Base-by-base conservation (phyloP, 2,113 vertebrate genomes). In the Porphyrio hochstetteri region DNA sequence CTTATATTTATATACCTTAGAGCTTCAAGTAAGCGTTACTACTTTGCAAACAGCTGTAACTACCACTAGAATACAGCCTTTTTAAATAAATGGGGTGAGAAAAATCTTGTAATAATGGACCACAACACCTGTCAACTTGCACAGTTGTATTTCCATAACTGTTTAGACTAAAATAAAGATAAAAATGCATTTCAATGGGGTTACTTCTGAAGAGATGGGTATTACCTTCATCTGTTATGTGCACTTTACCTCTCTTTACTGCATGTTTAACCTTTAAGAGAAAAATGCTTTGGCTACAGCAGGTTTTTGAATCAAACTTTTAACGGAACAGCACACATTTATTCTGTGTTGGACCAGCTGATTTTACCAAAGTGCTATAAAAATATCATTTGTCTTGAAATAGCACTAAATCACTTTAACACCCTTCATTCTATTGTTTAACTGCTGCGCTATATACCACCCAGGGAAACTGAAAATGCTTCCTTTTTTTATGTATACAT, bases 341-440 rank as follows among this genome's bases (percentile, higher is more conserved):
- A 74, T 89, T 76, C 27, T 88, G 35, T 84, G n/a, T 48, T 56
- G 46, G 80, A 72, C 50, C n/a, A 92, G 20, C 23, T 84, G 56
- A 69, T 94, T 92, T 93, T 87, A 68, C 44, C 28, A 18, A 91
- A 82, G 50, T 65, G 35, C 57, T 89, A 2, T 46, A 84, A 90
- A 93, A 74, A 64, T 59, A 86, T 38, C 55, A 72, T 86, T 86
- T 83, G 16, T 92, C 83, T 92, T 78, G 64, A 68, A 88, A 89
- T 44, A 65, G 21, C 64, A 92, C 24, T 91, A 88, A 79, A 95
- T 93, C 92, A 95, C 52, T 67, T 67, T 16, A 93, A 85, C 19
- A 72, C 15, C 85, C 40, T 35, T 89, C 67, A 50, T 90, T 68
- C 77, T 90, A 0, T 91, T 93, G 29, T 96, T 95, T 67, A 64